A percentile compares a stretch with the other conserved stretches of the same genome.
phyloP scores from a whole-genome alignment of 1,140 invertebrate genomes.

The Araneus ventricosus region DNA sequence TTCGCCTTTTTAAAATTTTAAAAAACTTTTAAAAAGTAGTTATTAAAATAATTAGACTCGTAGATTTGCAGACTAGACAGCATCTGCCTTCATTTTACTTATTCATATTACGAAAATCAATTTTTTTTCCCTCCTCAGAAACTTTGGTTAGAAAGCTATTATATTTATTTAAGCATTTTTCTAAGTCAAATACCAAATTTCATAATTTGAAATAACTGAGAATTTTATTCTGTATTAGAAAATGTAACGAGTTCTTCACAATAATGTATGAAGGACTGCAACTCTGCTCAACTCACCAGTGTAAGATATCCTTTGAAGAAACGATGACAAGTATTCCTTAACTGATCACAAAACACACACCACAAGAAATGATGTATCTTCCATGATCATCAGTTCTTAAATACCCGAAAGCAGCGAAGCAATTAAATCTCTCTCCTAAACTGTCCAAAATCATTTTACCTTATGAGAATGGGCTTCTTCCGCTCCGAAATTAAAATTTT shows the following conservation, averaged over 20 bases:
- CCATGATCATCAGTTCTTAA: background rate
- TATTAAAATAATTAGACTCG: too few relatives aligned
- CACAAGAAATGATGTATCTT: background rate
- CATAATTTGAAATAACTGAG: background rate
- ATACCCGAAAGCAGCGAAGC: constrained; percentile 14
- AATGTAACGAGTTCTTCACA: too few relatives aligned
- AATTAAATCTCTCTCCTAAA: background rate
- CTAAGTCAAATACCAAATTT: too few relatives aligned
- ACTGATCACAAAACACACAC: constrained; percentile 3
- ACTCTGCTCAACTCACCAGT: background rate
- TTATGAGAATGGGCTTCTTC: background rate
- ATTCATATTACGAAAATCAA: too few relatives aligned
- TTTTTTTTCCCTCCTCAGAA: too few relatives aligned
- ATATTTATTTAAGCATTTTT: too few relatives aligned
- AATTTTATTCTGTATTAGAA: background rate
- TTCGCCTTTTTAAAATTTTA: too few relatives aligned
- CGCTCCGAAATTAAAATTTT: background rate
- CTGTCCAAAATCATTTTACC: background rate
- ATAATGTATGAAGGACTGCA: too few relatives aligned
- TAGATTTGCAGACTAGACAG: too few relatives aligned
- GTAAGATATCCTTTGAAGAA: background rate
- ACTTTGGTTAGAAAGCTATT: too few relatives aligned
- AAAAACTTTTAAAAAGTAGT: too few relatives aligned
- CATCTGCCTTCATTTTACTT: too few relatives aligned
- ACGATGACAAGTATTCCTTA: background rate